Conservation (phyloP, 2,888 invertebrate species). For the Eupithecia insigniata region DNA sequence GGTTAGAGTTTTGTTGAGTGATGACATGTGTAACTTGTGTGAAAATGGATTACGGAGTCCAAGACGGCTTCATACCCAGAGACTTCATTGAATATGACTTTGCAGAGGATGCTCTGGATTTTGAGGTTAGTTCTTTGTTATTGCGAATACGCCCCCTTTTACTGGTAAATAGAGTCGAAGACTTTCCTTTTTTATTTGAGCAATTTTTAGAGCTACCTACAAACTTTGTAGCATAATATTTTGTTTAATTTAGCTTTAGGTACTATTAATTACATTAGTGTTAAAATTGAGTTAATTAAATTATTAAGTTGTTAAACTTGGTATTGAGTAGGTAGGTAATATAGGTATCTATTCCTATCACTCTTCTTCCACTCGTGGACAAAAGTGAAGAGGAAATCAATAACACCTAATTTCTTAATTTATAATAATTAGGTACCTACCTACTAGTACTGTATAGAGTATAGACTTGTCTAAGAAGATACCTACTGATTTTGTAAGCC, state of each 20-base stretch:
- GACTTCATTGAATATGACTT: conserved; percentile 77
- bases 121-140: conserved; percentile 70
- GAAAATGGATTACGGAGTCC: conserved; percentile 71
- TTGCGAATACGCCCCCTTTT: conserved; percentile 20
- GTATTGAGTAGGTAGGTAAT: too few species aligned
- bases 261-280: not conserved
- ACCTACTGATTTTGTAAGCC: too few species aligned
- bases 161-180: not conserved
- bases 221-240: not conserved
- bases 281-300: not conserved
- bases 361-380: too few species aligned
- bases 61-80: conserved; percentile 71
- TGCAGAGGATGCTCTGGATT: conserved; percentile 78
- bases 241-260: not conserved
- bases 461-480: too few species aligned
- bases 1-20: conserved; percentile 38
- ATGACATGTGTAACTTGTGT: conserved; percentile 72
- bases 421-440: too few species aligned
- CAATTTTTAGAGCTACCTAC: not conserved
- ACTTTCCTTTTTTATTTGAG: not conserved
- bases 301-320: too few species aligned
- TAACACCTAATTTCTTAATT: too few species aligned
- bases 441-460: too few species aligned
- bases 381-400: too few species aligned
- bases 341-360: too few species aligned